Evolutionary conservation across 2,797 vertebrate species (phyloP).

Genomic region (Miichthys miiuy): DNA sequence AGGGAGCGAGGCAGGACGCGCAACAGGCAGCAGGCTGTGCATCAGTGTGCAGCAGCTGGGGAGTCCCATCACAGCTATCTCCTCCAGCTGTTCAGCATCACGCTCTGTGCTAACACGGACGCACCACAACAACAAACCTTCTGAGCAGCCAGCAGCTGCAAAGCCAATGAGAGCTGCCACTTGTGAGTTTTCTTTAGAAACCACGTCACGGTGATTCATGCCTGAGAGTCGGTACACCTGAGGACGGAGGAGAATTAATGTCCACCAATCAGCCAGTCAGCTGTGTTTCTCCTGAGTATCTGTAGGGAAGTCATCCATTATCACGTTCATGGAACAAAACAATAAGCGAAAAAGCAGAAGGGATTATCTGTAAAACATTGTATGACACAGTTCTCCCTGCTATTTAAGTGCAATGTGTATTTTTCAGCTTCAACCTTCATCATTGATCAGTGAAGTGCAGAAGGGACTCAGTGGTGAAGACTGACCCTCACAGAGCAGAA

Average conservation of each 20-base stretch:
- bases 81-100: constrained; percentile 71
- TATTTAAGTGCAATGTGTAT: neutral
- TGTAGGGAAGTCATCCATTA: constrained; percentile 31
- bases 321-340: constrained; percentile 24
- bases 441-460: constrained; percentile 1
- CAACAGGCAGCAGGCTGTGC: constrained; percentile 50
- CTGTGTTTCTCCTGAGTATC: constrained; percentile 24
- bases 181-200: constrained; percentile 35
- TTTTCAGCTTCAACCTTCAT: constrained; percentile 5
- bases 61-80: constrained; percentile 54
- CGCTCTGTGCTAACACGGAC: constrained; percentile 30
- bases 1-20: constrained; percentile 6
- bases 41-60: constrained; percentile 60
- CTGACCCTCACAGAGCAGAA: constrained; percentile 3
- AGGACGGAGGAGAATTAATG: constrained; percentile 35
- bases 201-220: constrained; percentile 37
- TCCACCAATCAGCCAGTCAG: constrained; percentile 32
- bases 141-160: constrained; percentile 38
- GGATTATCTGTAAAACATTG: neutral
- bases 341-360: neutral
- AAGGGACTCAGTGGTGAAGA: constrained; percentile 1
- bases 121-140: constrained; percentile 20
- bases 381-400: neutral
- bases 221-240: constrained; percentile 29
- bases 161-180: constrained; percentile 1